phyloP scores from a whole-genome alignment of 2,797 vertebrate genomes.

The Acestrorhynchus altus region DNA sequence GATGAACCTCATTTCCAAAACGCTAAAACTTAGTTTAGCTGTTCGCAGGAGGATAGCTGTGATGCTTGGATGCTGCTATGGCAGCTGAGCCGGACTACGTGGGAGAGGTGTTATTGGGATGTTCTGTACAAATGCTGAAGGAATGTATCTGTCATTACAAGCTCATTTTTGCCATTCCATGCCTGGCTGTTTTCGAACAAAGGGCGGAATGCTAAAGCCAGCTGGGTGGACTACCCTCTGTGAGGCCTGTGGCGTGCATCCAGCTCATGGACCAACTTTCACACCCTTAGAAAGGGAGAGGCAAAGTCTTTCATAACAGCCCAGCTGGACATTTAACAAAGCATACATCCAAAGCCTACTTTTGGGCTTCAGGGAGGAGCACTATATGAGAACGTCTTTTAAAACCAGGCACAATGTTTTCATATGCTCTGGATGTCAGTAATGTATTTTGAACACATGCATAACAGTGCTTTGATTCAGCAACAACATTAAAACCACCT shows the following conservation, averaged over 20 bases:
- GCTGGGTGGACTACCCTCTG: constrained; percentile 26
- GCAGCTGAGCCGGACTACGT: constrained; percentile 19
- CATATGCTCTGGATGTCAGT: too few relatives aligned
- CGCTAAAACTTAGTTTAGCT: not conserved
- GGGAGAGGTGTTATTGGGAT: constrained; percentile 29
- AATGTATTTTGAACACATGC: too few relatives aligned
- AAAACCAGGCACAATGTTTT: too few relatives aligned
- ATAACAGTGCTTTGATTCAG: too few relatives aligned
- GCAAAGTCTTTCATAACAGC: constrained; percentile 27
- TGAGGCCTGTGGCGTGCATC: constrained; percentile 19
- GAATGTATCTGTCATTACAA: constrained; percentile 48
- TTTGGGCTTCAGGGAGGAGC: not conserved
- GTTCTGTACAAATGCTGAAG: constrained; percentile 11
- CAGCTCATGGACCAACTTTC: constrained; percentile 17
- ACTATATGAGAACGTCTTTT: not conserved
- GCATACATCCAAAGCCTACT: not conserved
- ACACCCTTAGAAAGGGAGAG: constrained; percentile 17
- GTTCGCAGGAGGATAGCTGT: not conserved
- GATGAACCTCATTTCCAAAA: not conserved
- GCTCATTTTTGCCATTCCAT: constrained; percentile 43
- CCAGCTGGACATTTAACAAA: constrained; percentile 15
- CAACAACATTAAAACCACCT: too few relatives aligned
- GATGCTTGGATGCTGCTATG: constrained; percentile 1
- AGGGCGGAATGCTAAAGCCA: constrained; percentile 37
- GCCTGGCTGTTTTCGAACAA: constrained; percentile 39